Conservation (phyloP, 2,888 invertebrate genomes). For the Epirrita christyi region DNA sequence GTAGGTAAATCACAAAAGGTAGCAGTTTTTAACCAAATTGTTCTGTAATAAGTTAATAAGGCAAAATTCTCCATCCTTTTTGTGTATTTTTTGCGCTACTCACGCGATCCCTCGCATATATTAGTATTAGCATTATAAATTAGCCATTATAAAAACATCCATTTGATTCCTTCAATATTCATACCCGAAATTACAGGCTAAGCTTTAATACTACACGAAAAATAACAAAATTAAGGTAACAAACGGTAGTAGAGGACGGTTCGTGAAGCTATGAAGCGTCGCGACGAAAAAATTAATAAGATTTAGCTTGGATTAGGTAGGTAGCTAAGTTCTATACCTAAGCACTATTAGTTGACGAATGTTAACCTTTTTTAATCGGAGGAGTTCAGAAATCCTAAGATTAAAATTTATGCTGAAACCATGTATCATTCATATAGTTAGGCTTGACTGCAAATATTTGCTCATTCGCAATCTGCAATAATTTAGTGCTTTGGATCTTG, state of each 20-base stretch:
- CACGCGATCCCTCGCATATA: constrained; percentile 29
- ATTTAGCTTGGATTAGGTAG: background rate
- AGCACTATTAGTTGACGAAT: too few species aligned
- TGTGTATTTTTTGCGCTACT: constrained; percentile 16
- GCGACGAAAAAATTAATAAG: constrained; percentile 9
- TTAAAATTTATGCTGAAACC: too few species aligned
- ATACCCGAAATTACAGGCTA: constrained; percentile 24
- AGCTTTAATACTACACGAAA: constrained; percentile 23
- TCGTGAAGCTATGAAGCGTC: constrained; percentile 8
- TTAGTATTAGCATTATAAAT: constrained; percentile 27
- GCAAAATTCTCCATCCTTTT: constrained; percentile 10
- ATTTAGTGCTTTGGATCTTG: too few species aligned
- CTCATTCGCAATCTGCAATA: too few species aligned
- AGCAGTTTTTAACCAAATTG: constrained; percentile 11
- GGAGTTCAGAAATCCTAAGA: too few species aligned
- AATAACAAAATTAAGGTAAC: constrained; percentile 28
- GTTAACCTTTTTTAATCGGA: too few species aligned
- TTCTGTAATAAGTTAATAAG: constrained; percentile 14
- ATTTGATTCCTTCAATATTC: constrained; percentile 20
- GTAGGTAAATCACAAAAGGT: constrained; percentile 18
- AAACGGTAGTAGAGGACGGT: constrained; percentile 8
- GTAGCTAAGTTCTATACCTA: too few species aligned
- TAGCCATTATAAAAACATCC: constrained; percentile 28
- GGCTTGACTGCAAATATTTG: too few species aligned
- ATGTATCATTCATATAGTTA: too few species aligned